These are phyloP conservation scores for Tenrec ecaudatus DNA, from an alignment of 2,113 vertebrate genomes.

Conservation along the genomic window DNA sequence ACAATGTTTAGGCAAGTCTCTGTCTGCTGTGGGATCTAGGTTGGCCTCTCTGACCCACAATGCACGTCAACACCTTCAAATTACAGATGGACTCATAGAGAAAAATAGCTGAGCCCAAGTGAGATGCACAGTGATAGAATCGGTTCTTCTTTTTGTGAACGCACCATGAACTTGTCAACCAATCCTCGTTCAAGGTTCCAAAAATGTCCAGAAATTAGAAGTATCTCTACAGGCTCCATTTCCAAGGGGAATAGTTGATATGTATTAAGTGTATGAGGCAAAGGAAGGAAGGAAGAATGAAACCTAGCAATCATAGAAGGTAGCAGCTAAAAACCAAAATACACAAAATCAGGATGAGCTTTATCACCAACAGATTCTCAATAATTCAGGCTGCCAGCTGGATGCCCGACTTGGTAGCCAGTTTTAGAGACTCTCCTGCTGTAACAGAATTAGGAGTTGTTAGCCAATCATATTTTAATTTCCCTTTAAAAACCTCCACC, in stretches of 20 bases:
- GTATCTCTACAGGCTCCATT: not conserved
- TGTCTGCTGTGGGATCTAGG: not conserved
- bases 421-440: not conserved
- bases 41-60: not conserved
- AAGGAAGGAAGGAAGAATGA: not conserved
- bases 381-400: not conserved
- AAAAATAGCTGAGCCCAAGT: not conserved
- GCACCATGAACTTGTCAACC: no score
- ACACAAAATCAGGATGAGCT: not conserved
- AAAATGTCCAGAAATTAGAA: not conserved
- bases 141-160: not conserved
- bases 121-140: not conserved
- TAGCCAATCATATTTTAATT: constrained; percentile 71
- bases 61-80: not conserved
- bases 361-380: not conserved
- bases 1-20: not conserved
- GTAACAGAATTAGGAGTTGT: constrained; percentile 56
- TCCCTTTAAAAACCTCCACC: constrained; percentile 64
- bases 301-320: not conserved
- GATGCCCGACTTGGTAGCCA: not conserved
- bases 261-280: not conserved
- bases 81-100: not conserved
- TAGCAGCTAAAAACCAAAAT: not conserved
- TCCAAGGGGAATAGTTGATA: not conserved
- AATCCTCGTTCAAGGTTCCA: not conserved